Base-by-base conservation (phyloP, 2,888 invertebrate genomes). In the Orthosia cruda region DNA sequence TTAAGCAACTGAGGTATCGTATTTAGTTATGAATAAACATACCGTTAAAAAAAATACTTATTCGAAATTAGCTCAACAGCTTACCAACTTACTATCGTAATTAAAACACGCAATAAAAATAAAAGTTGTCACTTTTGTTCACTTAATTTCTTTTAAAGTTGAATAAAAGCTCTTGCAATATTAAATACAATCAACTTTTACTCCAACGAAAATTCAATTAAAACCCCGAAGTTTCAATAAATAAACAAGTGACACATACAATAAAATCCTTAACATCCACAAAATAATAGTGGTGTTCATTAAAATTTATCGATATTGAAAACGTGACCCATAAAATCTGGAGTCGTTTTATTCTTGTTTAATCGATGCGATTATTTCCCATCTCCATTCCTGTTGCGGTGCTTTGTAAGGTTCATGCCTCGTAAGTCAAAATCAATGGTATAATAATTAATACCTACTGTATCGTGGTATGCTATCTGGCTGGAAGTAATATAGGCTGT, bases 401-500 rank as follows among this genome's bases (percentile, higher is more conserved):
- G 45, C n/a, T n/a, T n/a, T n/a, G n/a, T n/a, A n/a, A n/a, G n/a
- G 55, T 86, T 87, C 66, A 86, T 83, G 87, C 87, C 72, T 87
- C 86, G 85, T 80, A 87, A 83, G 83, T 87, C 85, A 86, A 83
- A 85, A 77, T 86, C 83, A 86, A 86, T 87, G 75, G 80, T 18
- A 79, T 78, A 75, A 77, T 80, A 71, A 85, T 86, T 80, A 86
- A 1, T 26, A 26, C 26, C 70, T 61, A 57, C 61, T 71, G 71
- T 69, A 52, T 26, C 65, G 49, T 52, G 59, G 49, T 32, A 54
- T 49, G 23, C 26, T 26, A 47, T 57, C 26, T 50, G 20, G 23
- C 18, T 20, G 50, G 50, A 80, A 23, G 45, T 47, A 13, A 74
- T 55, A 26, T 59, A 23, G 16, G 20, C n/a, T 40, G 23, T 23